Conservation (phyloP, 2,113 vertebrate species). For the Turnix velox region DNA sequence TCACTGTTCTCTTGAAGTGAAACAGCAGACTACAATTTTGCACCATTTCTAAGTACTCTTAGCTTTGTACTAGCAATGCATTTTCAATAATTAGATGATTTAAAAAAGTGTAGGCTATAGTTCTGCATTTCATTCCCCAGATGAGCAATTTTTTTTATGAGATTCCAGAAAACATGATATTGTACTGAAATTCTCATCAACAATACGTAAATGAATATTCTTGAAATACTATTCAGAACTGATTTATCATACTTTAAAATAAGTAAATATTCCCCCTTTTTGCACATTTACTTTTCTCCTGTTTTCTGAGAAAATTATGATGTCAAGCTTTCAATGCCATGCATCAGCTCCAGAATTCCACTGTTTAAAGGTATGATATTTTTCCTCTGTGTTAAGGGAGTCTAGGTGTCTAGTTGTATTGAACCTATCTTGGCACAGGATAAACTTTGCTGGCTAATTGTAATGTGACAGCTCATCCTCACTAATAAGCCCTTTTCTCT, state of each 20-base stretch:
- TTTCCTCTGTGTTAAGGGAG: rapidly evolving
- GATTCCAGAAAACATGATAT: not conserved
- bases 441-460: not conserved
- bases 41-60: not conserved
- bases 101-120: not conserved
- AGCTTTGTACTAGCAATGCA: not conserved
- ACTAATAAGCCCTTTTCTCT: not conserved
- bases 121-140: not conserved
- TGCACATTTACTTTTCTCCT: not conserved
- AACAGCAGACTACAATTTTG: not conserved
- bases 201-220: not conserved
- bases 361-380: not conserved
- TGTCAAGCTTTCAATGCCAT: not conserved
- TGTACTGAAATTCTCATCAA: not conserved
- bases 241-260: not conserved
- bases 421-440: not conserved
- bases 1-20: not conserved
- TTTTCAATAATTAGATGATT: not conserved
- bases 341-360: no score
- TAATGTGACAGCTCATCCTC: not conserved
- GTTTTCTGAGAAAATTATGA: not conserved
- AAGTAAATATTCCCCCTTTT: not conserved
- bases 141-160: not conserved
- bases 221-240: not conserved
- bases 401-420: not conserved